Conservation (phyloP, 2,113 vertebrate genomes). For the Lutjanus erythropterus region DNA sequence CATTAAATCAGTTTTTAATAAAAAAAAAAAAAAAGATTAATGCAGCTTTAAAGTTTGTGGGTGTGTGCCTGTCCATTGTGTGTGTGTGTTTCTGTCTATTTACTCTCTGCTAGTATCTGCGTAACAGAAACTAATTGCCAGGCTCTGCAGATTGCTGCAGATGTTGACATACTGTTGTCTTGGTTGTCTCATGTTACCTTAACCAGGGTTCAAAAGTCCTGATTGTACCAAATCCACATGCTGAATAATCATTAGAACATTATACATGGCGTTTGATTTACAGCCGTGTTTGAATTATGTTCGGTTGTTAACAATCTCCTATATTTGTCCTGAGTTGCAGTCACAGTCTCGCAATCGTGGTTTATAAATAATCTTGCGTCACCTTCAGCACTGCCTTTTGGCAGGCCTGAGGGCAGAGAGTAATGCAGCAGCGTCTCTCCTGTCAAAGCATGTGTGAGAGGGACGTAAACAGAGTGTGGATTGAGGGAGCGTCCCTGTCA, state of each 20-base stretch:
- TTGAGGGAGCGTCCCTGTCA: background rate
- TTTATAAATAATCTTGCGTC: constrained; percentile 59
- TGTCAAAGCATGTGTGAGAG: constrained; percentile 1
- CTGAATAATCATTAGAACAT: constrained; percentile 3
- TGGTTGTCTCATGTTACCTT: background rate
- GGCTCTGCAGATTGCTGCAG: background rate
- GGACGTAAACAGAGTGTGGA: background rate
- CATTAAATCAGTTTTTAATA: background rate
- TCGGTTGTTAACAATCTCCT: constrained; percentile 15
- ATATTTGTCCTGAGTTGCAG: constrained; percentile 19
- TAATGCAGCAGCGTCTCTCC: constrained; percentile 7
- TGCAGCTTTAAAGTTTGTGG: background rate
- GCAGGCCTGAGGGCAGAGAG: constrained; percentile 22
- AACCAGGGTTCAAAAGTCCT: background rate
- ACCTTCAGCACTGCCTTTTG: constrained; percentile 24
- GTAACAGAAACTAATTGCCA: background rate
- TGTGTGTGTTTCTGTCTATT: background rate
- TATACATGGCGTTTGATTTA: background rate
- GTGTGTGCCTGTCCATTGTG: background rate
- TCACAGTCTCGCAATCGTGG: constrained; percentile 5
- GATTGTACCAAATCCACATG: background rate
- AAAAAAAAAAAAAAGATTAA: background rate
- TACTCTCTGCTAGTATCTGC: background rate
- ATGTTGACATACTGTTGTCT: too few species aligned
- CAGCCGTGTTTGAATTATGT: background rate